A percentile compares a stretch with the other conserved stretches of the same genome.
Evolutionary conservation across 2,797 vertebrate species (phyloP).

Genomic region (Gila robusta): DNA sequence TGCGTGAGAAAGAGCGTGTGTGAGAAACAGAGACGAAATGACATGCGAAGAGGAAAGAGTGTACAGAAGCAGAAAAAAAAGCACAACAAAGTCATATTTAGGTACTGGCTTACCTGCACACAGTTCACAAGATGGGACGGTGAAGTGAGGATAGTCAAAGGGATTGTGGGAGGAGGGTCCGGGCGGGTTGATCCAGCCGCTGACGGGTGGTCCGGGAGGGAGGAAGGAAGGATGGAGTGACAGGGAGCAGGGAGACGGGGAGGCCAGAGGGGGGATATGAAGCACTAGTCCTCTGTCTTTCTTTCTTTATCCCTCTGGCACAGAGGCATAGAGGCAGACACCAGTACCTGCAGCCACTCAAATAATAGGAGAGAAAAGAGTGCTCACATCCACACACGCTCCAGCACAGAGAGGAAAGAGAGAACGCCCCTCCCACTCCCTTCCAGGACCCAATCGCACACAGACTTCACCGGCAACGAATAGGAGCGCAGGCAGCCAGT

Average conservation of each 20-base stretch:
- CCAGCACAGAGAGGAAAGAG: slow-evolving; percentile 76
- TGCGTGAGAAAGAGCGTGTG: slow-evolving; percentile 23
- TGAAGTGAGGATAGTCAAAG: slow-evolving; percentile 84
- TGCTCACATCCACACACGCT: slow-evolving; percentile 79
- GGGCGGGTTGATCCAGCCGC: slow-evolving; percentile 59
- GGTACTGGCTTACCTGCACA: slow-evolving; percentile 77
- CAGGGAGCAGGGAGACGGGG: slow-evolving; percentile 83
- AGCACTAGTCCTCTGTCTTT: slow-evolving; percentile 75
- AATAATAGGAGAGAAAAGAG: slow-evolving; percentile 78
- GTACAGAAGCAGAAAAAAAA: slow-evolving; percentile 44
- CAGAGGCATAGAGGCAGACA: slow-evolving; percentile 74
- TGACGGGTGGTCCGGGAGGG: slow-evolving; percentile 67
- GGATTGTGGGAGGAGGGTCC: slow-evolving; percentile 71
- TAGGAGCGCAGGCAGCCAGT: slow-evolving; percentile 68
- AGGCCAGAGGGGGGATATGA: slow-evolving; percentile 80
- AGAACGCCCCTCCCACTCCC: slow-evolving; percentile 74
- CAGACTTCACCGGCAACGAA: slow-evolving; percentile 69
- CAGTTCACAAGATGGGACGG: slow-evolving; percentile 72
- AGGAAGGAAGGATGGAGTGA: slow-evolving; percentile 81
- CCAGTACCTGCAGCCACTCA: slow-evolving; percentile 80
- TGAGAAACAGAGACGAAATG: slow-evolving; percentile 42
- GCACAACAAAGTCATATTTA: slow-evolving; percentile 57
- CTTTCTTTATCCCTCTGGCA: slow-evolving; percentile 68
- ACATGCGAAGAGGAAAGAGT: slow-evolving; percentile 17
- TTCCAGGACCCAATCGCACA: slow-evolving; percentile 75